These are phyloP conservation scores for Syngnathus rostellatus DNA, from an alignment of 2,797 vertebrate species.

Conservation along the genomic window DNA sequence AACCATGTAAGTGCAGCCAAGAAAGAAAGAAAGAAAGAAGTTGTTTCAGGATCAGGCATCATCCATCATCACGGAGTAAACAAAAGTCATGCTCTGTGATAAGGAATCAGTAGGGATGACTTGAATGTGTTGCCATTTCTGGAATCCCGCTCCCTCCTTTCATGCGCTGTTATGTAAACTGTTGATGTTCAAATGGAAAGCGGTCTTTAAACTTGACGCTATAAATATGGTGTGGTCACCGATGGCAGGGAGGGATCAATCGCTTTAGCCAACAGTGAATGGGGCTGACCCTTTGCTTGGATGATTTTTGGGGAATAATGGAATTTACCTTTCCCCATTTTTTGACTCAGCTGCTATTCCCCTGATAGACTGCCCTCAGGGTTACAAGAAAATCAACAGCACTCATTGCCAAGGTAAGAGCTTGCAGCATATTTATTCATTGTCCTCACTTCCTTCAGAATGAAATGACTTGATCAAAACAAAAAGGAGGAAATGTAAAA, in stretches of 20 bases:
- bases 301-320: neutral
- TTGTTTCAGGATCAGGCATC: too few species aligned
- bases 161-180: too few species aligned
- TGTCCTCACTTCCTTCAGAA: neutral
- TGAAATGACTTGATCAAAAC: neutral
- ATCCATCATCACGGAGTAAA: too few species aligned
- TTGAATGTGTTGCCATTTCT: too few species aligned
- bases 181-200: neutral
- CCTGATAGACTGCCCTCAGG: slow-evolving; percentile 83
- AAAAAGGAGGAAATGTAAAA: neutral
- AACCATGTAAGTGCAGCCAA: slow-evolving; percentile 72
- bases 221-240: neutral
- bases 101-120: too few species aligned
- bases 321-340: neutral
- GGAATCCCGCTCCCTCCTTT: too few species aligned
- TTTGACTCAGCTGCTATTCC: slow-evolving; percentile 68
- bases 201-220: neutral
- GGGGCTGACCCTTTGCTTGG: too few species aligned
- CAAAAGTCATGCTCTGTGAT: too few species aligned
- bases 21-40: too few species aligned
- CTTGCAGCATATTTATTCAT: neutral
- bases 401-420: slow-evolving; percentile 88
- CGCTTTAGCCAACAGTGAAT: neutral
- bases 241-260: neutral
- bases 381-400: slow-evolving; percentile 87